Percentiles rank a stretch among this genome's conserved stretches.
These are phyloP conservation scores for Ceryle rudis DNA, from an alignment of 2,797 vertebrate genomes.

Conservation along the genomic window DNA sequence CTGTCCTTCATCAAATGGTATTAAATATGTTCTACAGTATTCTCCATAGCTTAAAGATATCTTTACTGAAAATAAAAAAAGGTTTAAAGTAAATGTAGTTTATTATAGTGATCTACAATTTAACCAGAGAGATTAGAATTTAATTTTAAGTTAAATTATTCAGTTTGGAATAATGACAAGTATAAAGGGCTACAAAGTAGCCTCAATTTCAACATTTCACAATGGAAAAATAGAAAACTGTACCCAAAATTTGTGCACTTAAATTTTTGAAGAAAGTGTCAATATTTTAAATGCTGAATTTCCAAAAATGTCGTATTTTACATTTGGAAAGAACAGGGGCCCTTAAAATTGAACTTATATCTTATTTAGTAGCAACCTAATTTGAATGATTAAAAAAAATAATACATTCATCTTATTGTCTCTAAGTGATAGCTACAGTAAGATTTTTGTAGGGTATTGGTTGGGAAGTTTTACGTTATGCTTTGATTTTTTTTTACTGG, in stretches of 20 bases:
- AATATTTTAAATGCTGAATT: not conserved
- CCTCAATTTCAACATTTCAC: not conserved
- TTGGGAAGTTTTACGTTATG: not conserved
- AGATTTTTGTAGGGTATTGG: not conserved
- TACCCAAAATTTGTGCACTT: not conserved
- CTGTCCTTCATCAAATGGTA: not conserved
- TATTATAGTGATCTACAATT: not conserved
- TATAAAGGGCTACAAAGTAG: not conserved
- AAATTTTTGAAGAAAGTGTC: not conserved
- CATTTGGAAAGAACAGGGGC: not conserved
- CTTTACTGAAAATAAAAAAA: not conserved
- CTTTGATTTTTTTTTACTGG: not conserved
- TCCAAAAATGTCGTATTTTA: not conserved
- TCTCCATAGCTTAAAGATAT: not conserved
- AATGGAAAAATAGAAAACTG: not conserved
- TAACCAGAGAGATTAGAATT: not conserved
- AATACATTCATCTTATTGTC: not conserved
- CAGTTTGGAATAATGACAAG: not conserved
- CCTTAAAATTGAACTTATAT: not conserved
- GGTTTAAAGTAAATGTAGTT: not conserved
- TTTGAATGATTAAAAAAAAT: not conserved
- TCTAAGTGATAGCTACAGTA: not conserved
- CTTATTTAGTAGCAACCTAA: not conserved
- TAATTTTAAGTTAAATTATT: not conserved
- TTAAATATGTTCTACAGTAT: not conserved